Percentiles rank a stretch among this genome's conserved stretches.
Evolutionary conservation across 2,113 vertebrate genomes (phyloP).

Genomic region (Ochotona curzoniae): DNA sequence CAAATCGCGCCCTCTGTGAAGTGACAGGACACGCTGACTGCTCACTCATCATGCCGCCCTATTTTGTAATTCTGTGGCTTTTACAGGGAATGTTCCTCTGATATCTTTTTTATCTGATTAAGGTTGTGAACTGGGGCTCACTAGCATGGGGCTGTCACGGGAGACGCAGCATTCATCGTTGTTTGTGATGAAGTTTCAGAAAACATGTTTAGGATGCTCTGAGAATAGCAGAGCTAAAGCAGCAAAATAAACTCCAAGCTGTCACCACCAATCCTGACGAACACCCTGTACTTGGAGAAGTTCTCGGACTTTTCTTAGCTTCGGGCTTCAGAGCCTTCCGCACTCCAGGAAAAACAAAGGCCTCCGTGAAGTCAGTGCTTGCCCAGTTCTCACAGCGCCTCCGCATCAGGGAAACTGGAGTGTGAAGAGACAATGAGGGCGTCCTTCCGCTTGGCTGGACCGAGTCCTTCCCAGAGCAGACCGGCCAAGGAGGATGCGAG

Average conservation of each 20-base stretch:
- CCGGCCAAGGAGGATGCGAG: slow-evolving; percentile 60
- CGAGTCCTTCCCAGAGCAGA: slow-evolving; percentile 48
- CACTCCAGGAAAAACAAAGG: slow-evolving; percentile 75
- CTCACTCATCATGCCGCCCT: neutral
- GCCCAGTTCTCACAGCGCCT: slow-evolving; percentile 40
- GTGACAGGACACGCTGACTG: neutral
- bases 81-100: slow-evolving; percentile 1
- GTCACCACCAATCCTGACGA: neutral
- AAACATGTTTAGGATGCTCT: neutral
- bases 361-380: slow-evolving; percentile 17
- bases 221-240: neutral
- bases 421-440: slow-evolving; percentile 72
- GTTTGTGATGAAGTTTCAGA: neutral
- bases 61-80: slow-evolving; percentile 22
- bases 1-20: neutral
- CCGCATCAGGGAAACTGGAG: slow-evolving; percentile 75
- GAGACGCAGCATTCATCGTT: neutral
- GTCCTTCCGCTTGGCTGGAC: slow-evolving; percentile 73
- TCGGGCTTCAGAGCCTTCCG: slow-evolving; percentile 51
- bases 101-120: slow-evolving; percentile 44
- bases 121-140: neutral
- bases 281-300: slow-evolving; percentile 42
- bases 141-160: neutral
- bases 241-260: neutral
- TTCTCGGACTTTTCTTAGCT: slow-evolving; percentile 30